Conservation (phyloP, 2,113 vertebrate species). For the Bubalus kerabau region DNA sequence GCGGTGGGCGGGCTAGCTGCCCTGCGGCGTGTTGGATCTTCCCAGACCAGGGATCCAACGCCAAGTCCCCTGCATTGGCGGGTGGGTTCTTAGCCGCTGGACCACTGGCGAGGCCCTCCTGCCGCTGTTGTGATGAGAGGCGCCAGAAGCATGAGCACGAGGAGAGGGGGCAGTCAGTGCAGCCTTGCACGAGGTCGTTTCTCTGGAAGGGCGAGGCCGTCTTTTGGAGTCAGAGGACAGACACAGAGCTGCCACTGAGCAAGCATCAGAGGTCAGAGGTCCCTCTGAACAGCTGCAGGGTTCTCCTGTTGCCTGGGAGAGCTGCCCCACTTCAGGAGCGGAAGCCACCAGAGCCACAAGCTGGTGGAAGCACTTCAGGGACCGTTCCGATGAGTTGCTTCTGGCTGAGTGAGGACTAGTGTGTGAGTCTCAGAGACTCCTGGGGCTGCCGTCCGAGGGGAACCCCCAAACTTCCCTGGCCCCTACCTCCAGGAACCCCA, state of each 20-base stretch:
- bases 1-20: background rate
- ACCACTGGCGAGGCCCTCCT: background rate
- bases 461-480: too few relatives aligned
- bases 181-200: background rate
- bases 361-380: background rate
- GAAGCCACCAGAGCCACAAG: background rate
- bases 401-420: background rate
- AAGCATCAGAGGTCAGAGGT: background rate
- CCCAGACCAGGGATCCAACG: background rate
- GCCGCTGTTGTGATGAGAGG: background rate
- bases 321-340: background rate
- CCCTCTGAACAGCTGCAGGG: background rate
- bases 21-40: background rate
- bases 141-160: background rate
- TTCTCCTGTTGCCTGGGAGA: background rate
- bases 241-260: background rate
- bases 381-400: background rate
- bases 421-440: background rate
- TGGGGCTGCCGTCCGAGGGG: background rate
- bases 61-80: background rate
- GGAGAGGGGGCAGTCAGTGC: background rate
- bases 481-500: background rate
- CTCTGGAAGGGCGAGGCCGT: background rate
- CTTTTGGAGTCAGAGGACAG: background rate
- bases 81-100: background rate